Evolutionary conservation across 2,113 vertebrate species (phyloP), one percentile per base, ranked within the genome.

Genomic region (Spea multiplicata): DNA sequence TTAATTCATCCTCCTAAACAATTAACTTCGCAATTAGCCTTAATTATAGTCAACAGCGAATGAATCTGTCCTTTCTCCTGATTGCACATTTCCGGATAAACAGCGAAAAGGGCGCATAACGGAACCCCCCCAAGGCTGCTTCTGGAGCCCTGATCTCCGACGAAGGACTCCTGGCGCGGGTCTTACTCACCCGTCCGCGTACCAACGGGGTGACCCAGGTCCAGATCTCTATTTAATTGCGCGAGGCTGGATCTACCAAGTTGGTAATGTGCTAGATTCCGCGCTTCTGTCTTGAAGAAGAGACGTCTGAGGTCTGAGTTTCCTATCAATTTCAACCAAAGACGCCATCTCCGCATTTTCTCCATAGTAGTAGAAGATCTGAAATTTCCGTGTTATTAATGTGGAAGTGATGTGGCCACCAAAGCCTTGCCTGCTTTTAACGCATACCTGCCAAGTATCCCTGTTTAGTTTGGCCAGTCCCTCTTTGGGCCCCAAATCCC

Each of bases 11-110:
- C 83, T 71, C 73, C 81, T 71, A 83, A 74, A 83, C 84, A 86
- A 88, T 87, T 88, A 89, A 84, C 86, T 86, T 86, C 75, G 84
- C 75, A 89, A 86, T 88, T 88, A 90, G 77, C 74, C 74, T 82
- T 84, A 88, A 88, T 86, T 87, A 84, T 85, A 69, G 84, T 81
- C 84, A 57, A 83, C 47, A 83, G 78, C 61, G 84, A 57, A 8
- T 73, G 81, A 82, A 77, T 64, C 64, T 75, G 81, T 82, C 82
- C 84, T 86, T 50, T 85, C 82, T 76, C 81, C 82, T 64, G 77
- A 74, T 79, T 85, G 82, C 75, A 83, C 75, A 48, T 73, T 67
- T 57, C 62, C 70, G 68, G 80, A 48, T 74, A 67, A 10, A 53
- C 67, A 81, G 73, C 75, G 83, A n/a, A 52, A 3, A 3, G 72